phyloP scores from a whole-genome alignment of 2,888 invertebrate genomes.

The Clanis bilineata region DNA sequence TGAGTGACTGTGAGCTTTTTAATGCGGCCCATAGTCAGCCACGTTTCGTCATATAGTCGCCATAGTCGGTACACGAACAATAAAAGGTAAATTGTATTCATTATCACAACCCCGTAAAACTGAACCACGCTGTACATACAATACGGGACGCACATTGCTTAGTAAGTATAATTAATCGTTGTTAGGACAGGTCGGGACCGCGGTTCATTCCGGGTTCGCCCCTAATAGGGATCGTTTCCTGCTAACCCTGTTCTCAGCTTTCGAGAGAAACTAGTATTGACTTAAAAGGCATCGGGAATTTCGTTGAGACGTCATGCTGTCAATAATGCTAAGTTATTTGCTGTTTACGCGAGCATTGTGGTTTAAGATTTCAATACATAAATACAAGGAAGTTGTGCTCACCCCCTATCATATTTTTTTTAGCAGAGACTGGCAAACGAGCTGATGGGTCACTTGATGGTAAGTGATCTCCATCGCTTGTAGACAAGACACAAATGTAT shows the following conservation, averaged over 20 bases:
- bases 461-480: too few species aligned
- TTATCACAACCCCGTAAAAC: not conserved
- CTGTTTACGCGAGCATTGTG: not conserved
- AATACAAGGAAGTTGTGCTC: too few species aligned
- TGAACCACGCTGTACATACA: conserved; percentile 39
- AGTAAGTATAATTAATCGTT: conserved; percentile 70
- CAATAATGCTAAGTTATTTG: conserved; percentile 12
- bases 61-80: too few species aligned
- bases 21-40: too few species aligned
- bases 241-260: conserved; percentile 26
- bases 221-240: conserved; percentile 38
- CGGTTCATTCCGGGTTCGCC: conserved; percentile 37
- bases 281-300: conserved; percentile 12
- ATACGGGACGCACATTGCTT: conserved; percentile 40
- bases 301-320: not conserved
- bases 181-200: conserved; percentile 58
- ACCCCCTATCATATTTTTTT: too few species aligned
- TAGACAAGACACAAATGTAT: too few species aligned
- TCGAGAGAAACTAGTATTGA: conserved; percentile 17
- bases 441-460: too few species aligned
- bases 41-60: too few species aligned
- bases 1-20: too few species aligned
- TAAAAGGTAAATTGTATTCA: not conserved
- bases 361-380: not conserved
- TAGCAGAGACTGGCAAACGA: too few species aligned